phyloP scores from a whole-genome alignment of 2,888 invertebrate genomes.

The Oxycera nigricornis region DNA sequence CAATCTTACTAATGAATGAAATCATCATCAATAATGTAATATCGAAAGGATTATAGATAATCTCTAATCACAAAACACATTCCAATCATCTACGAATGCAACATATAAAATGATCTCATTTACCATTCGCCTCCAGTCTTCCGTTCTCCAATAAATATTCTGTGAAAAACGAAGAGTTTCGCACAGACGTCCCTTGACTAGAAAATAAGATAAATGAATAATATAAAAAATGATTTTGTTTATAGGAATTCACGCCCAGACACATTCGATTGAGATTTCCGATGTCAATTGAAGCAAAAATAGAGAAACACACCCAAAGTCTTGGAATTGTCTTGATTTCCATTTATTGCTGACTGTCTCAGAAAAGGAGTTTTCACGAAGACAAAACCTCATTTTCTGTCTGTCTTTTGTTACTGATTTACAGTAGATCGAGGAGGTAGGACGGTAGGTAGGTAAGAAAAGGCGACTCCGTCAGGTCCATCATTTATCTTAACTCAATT shows the following conservation, averaged over 20 bases:
- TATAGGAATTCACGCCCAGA: constrained; percentile 4
- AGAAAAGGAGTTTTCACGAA: not conserved
- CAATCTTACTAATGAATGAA: too few species aligned
- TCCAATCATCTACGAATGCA: too few species aligned
- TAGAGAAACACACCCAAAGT: not conserved
- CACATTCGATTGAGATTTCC: not conserved
- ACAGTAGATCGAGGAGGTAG: not conserved
- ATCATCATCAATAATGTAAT: too few species aligned
- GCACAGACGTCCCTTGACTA: too few species aligned
- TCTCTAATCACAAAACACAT: too few species aligned
- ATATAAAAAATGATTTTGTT: too few species aligned
- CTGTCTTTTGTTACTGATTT: not conserved
- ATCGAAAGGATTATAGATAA: too few species aligned
- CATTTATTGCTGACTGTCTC: not conserved
- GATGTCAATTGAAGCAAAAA: constrained; percentile 8
- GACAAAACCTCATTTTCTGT: not conserved
- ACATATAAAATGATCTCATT: too few species aligned
- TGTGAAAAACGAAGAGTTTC: too few species aligned
- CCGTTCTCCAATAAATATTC: too few species aligned
- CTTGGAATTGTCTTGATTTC: not conserved
- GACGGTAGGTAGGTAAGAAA: not conserved
- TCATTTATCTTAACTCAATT: constrained; percentile 28
- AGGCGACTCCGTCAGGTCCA: not conserved
- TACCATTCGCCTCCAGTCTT: too few species aligned
- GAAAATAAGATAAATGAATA: too few species aligned